Base-by-base conservation (phyloP, 2,888 invertebrate species). In the Trachelus tabidus region DNA sequence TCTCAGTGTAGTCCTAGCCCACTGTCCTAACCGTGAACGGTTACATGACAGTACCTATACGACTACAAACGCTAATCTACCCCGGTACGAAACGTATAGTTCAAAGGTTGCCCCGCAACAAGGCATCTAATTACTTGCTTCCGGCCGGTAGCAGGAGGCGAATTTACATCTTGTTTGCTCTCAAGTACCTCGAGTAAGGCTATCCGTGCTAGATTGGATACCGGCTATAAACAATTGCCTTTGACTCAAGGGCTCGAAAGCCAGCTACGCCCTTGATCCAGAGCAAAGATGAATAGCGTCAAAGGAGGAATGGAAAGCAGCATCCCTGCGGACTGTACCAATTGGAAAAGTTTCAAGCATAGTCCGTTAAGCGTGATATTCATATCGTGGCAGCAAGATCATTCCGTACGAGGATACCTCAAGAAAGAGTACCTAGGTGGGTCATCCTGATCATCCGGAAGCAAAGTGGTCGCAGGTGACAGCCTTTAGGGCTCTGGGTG, bases 121-220 rank as follows among this genome's bases (percentile, higher is more conserved):
- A 88, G 89, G 90, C 88, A 89, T 89, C 90, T 90, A 90, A 90
- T 90, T 90, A 89, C 90, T 90, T 87, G 88, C 87, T 88, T 88
- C 89, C 88, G 31, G 15, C 82, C 84, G 84, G 85, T 81, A 83
- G 79, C 81, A 80, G 85, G 82, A 85, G 84, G 83, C 82, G 71
- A 87, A 90, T 90, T 90, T 89, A 89, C 90, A 90, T 90, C 87
- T 88, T 90, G 90, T 90, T 90, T 89, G 87, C 86, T 88, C 86
- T 88, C 85, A 88, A 89, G 87, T 86, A 87, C 87, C 86, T 85
- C 86, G 86, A 87, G 79, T 80, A 81, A 81, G 82, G 79, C 78
- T 82, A 82, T 79, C 78, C 80, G 79, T 79, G 77, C 79, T 80
- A 81, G 79, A 82, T 82, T 81, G 81, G 80, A 78, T 81, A 34